phyloP scores from a whole-genome alignment of 2,888 invertebrate species.

The Nycteola revayana region DNA sequence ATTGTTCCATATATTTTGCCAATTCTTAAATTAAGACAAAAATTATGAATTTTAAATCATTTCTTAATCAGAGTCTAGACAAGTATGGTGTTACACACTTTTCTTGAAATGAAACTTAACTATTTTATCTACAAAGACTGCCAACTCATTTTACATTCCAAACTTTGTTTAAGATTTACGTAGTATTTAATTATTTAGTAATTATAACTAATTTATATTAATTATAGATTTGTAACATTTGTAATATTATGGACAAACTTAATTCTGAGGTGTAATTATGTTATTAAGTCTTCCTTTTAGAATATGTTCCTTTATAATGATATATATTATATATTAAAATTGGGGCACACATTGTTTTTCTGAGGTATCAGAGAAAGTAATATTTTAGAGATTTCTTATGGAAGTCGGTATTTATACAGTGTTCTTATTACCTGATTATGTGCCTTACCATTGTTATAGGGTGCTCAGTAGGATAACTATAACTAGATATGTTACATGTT shows the following conservation, averaged over 20 bases:
- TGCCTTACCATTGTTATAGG: constrained; percentile 46
- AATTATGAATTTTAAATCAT: too few species aligned
- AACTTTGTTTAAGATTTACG: constrained; percentile 36
- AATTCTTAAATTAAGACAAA: too few species aligned
- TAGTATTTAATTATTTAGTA: constrained; percentile 24
- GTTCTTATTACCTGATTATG: constrained; percentile 22
- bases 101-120: constrained; percentile 17
- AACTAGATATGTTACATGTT: constrained; percentile 16
- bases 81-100: constrained; percentile 7
- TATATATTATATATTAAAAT: constrained; percentile 7
- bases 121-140: constrained; percentile 42
- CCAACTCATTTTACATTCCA: constrained; percentile 54
- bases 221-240: constrained; percentile 41
- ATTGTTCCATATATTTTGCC: too few species aligned
- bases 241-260: constrained; percentile 30
- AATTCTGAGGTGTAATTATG: constrained; percentile 23
- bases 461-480: constrained; percentile 44
- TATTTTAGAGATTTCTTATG: too few species aligned
- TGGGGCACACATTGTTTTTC: too few species aligned
- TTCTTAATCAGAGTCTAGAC: not conserved
- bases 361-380: too few species aligned
- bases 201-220: constrained; percentile 50
- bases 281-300: constrained; percentile 35
- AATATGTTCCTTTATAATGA: constrained; percentile 29
- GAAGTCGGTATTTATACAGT: too few species aligned